phyloP scores from a whole-genome alignment of 2,888 invertebrate species.

The Drosophila nr. fundita region DNA sequence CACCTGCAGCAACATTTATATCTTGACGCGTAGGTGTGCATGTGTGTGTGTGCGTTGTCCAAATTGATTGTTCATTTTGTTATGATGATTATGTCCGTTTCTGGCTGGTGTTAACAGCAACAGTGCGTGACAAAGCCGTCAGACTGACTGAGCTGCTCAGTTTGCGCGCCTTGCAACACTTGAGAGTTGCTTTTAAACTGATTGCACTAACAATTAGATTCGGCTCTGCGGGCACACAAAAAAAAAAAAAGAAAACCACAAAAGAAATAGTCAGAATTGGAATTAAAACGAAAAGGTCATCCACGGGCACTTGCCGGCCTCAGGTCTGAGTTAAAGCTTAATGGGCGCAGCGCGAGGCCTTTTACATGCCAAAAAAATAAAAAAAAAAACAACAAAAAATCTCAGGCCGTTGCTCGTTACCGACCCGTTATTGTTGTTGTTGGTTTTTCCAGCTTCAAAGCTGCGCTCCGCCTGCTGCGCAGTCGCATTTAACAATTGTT shows the following conservation, averaged over 20 bases:
- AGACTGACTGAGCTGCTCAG: constrained; percentile 11
- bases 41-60: constrained; percentile 29
- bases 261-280: constrained; percentile 60
- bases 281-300: constrained; percentile 76
- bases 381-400: constrained; percentile 31
- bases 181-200: constrained; percentile 51
- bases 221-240: constrained; percentile 54
- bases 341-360: constrained; percentile 72
- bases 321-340: constrained; percentile 58
- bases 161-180: constrained; percentile 29
- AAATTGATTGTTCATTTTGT: constrained; percentile 65
- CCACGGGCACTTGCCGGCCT: constrained; percentile 67
- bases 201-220: constrained; percentile 68
- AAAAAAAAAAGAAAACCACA: constrained; percentile 26
- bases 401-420: constrained; percentile 54
- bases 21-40: constrained; percentile 45
- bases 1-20: constrained; percentile 59
- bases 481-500: constrained; percentile 64
- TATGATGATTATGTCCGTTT: constrained; percentile 57
- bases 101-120: constrained; percentile 64
- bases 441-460: constrained; percentile 57
- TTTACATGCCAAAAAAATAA: constrained; percentile 59
- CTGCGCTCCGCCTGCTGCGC: constrained; percentile 65
- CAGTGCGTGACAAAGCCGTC: constrained; percentile 54
- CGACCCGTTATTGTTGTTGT: constrained; percentile 48